These are phyloP conservation scores for Dipodomys ordii DNA, from an alignment of 2,113 vertebrate species.

Conservation along the genomic window DNA sequence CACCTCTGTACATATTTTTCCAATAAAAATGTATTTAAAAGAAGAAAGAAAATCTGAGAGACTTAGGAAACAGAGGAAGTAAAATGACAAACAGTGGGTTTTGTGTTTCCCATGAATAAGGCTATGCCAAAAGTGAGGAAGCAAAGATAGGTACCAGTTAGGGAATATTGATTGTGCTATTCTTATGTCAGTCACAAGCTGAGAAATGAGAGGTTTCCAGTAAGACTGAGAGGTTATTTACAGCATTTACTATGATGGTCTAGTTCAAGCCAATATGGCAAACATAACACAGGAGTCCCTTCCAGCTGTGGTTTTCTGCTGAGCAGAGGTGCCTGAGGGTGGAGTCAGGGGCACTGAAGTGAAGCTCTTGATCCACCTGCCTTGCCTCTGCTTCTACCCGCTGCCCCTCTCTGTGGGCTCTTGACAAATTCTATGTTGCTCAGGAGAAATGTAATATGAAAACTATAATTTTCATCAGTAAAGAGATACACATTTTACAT, in stretches of 20 bases:
- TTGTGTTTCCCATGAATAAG: background rate
- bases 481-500: background rate
- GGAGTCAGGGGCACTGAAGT: background rate
- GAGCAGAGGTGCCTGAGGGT: background rate
- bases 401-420: background rate
- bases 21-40: no score
- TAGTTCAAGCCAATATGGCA: background rate
- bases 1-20: no score
- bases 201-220: constrained; percentile 30
- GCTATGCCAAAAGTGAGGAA: background rate
- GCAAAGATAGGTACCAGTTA: background rate
- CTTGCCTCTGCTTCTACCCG: background rate
- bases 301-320: background rate
- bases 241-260: background rate
- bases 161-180: background rate
- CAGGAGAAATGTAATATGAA: background rate
- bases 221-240: background rate
- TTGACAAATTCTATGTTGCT: background rate
- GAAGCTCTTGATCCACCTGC: background rate
- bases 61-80: background rate
- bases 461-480: background rate
- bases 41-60: background rate
- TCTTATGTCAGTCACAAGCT: background rate
- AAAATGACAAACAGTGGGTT: background rate
- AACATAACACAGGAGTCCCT: background rate